Evolutionary conservation across 2,113 vertebrate genomes (phyloP).

Genomic region (Perognathus longimembris): DNA sequence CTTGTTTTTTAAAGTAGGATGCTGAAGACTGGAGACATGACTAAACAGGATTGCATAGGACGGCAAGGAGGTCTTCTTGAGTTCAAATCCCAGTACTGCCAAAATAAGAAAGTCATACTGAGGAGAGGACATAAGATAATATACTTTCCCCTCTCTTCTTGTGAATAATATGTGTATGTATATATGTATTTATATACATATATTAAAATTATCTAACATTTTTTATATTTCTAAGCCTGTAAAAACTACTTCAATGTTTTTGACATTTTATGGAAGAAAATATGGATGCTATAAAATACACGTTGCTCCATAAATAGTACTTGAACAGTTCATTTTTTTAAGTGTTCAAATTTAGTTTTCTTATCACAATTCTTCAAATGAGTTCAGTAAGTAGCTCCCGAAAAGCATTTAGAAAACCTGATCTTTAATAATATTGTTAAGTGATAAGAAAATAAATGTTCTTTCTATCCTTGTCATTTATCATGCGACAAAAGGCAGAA

Average conservation of each 20-base stretch:
- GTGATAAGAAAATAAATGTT: conserved; percentile 53
- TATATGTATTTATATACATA: too few relatives aligned
- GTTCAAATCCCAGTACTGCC: too few relatives aligned
- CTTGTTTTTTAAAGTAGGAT: neutral
- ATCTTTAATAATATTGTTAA: conserved; percentile 67
- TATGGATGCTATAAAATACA: neutral
- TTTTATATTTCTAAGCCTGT: neutral
- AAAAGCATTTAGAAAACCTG: conserved; percentile 49
- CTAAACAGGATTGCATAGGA: too few relatives aligned
- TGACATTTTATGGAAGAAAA: conserved; percentile 32
- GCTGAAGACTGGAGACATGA: too few relatives aligned
- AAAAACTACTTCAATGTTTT: neutral
- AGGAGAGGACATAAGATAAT: neutral
- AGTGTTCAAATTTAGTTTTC: conserved; percentile 33
- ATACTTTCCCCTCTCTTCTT: neutral
- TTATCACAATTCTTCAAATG: conserved; percentile 61
- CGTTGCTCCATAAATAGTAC: conserved; percentile 20
- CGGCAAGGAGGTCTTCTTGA: too few relatives aligned
- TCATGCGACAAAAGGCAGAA: conserved; percentile 69
- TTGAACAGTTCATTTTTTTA: conserved; percentile 8
- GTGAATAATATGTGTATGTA: too few relatives aligned
- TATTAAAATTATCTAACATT: neutral
- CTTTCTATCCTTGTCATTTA: conserved; percentile 70
- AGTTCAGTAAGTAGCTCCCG: conserved; percentile 8
- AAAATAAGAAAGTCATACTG: neutral